Evolutionary conservation across 2,797 vertebrate species (phyloP).

Genomic region (Syndactyla subalaris): DNA sequence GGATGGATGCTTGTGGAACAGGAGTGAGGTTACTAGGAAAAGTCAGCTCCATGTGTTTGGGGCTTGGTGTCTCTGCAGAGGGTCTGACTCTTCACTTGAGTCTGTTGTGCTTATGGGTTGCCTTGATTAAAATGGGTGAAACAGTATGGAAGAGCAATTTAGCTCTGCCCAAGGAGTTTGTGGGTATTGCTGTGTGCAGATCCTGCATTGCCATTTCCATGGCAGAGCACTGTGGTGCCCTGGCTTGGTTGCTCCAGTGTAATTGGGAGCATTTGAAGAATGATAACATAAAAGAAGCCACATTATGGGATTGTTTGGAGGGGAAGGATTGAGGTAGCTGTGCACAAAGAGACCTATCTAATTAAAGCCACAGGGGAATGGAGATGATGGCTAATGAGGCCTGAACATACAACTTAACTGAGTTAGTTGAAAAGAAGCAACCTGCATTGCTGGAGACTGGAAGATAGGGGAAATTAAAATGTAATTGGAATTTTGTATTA

Average conservation of each 20-base stretch:
- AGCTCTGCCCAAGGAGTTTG: background rate
- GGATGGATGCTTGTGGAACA: accelerated
- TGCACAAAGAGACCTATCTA: constrained; percentile 16
- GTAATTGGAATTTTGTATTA: background rate
- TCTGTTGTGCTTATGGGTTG: background rate
- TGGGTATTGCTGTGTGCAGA: background rate
- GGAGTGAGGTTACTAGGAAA: background rate
- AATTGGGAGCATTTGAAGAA: background rate
- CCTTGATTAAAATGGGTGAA: background rate
- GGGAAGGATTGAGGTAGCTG: background rate
- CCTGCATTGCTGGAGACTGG: background rate
- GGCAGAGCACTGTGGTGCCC: background rate
- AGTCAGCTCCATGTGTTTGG: background rate
- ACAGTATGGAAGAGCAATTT: background rate
- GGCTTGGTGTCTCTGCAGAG: background rate
- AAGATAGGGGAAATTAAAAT: accelerated
- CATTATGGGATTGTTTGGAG: background rate
- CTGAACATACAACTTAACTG: constrained; percentile 18
- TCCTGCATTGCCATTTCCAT: background rate
- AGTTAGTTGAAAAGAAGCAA: constrained; percentile 11
- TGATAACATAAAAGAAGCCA: background rate
- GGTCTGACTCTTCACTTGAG: background rate
- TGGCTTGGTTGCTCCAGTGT: background rate
- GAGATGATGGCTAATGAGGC: constrained; percentile 47
- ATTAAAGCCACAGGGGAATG: background rate